These are phyloP conservation scores for Orestias chungarensis DNA, from an alignment of 2,797 vertebrate genomes.

Conservation along the genomic window DNA sequence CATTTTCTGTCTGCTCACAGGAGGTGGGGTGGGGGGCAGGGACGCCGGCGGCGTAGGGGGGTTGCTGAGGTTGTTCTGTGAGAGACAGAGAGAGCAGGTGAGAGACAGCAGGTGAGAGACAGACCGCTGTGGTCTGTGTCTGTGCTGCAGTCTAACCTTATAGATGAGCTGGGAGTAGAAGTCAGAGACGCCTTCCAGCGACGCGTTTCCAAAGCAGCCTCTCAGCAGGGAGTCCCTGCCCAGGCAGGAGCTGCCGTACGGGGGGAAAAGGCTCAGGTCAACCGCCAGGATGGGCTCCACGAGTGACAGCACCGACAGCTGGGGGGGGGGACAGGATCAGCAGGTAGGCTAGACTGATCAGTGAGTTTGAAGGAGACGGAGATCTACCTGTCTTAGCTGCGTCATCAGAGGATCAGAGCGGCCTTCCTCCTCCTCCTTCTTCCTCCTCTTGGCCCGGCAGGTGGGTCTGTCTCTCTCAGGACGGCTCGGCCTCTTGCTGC, in stretches of 20 bases:
- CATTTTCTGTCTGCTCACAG: slow-evolving; percentile 90
- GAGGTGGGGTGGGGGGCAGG: slow-evolving; percentile 94
- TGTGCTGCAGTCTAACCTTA: slow-evolving; percentile 81
- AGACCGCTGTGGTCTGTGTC: not conserved
- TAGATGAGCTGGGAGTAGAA: slow-evolving; percentile 97
- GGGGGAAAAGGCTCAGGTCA: slow-evolving; percentile 92
- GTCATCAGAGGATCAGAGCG: slow-evolving; percentile 81
- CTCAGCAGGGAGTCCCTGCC: slow-evolving; percentile 87
- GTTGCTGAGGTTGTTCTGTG: slow-evolving; percentile 98
- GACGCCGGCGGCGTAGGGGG: slow-evolving; percentile 97
- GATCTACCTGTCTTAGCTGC: slow-evolving; percentile 81
- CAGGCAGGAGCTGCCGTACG: slow-evolving; percentile 88
- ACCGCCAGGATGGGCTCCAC: slow-evolving; percentile 95
- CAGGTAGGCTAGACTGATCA: no score
- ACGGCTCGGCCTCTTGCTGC: slow-evolving; percentile 75
- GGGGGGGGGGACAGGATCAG: slow-evolving; percentile 27
- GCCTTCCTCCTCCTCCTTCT: slow-evolving; percentile 85
- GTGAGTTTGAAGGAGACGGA: not conserved
- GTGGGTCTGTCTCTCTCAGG: slow-evolving; percentile 79
- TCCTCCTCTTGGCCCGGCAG: slow-evolving; percentile 86
- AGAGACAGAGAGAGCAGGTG: slow-evolving; percentile 31
- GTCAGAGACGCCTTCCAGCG: slow-evolving; percentile 91
- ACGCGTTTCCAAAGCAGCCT: slow-evolving; percentile 91
- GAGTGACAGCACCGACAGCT: slow-evolving; percentile 92
- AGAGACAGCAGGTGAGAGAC: not conserved